phyloP scores from a whole-genome alignment of 1,140 invertebrate species.

The Doryteuthis pealeii region DNA sequence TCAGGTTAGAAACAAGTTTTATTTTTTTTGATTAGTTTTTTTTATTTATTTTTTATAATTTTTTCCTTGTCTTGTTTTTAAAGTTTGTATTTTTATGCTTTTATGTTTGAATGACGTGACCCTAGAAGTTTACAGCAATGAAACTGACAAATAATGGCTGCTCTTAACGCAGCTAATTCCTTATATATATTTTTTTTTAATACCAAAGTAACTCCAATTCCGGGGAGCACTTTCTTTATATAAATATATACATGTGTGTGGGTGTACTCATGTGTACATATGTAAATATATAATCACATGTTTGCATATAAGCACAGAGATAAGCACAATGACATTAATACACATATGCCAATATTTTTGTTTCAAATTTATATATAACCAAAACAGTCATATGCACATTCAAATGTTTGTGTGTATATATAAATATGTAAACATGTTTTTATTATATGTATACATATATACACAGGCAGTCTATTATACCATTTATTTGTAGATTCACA shows the following conservation, averaged over 20 bases:
- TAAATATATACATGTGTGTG: background rate
- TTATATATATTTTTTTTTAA: background rate
- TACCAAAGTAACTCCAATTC: too few relatives aligned
- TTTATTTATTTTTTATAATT: too few relatives aligned
- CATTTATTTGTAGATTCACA: too few relatives aligned
- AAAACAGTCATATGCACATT: background rate
- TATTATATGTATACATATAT: background rate
- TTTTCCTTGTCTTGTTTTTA: too few relatives aligned
- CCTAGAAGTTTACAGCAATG: slow-evolving; percentile 14
- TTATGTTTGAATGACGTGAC: background rate
- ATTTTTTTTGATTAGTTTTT: too few relatives aligned
- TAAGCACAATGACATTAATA: background rate
- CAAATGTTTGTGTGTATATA: background rate
- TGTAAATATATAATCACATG: background rate
- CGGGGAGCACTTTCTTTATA: background rate
- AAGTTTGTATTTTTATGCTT: too few relatives aligned
- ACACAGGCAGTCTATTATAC: too few relatives aligned
- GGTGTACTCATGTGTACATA: background rate
- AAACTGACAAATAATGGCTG: background rate
- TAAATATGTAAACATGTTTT: background rate
- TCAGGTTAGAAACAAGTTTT: background rate
- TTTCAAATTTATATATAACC: background rate
- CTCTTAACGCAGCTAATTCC: background rate
- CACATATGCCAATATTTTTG: background rate
- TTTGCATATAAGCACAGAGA: background rate